A percentile compares a stretch with the other conserved stretches of the same genome.
Conservation (phyloP, 1,140 invertebrate genomes). For the Heliconius melpomene region DNA sequence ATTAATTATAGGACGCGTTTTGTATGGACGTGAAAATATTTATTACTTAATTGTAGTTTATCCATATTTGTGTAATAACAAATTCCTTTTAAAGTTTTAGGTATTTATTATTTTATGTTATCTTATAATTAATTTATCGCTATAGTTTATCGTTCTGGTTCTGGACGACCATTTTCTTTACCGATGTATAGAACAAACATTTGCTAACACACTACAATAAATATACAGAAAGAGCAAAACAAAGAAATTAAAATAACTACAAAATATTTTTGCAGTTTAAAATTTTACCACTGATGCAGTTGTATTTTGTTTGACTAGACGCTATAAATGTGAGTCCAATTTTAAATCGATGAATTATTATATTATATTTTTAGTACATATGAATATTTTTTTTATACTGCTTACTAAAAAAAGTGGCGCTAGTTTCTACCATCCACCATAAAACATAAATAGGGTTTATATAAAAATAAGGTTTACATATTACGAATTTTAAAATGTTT, state of each 20-base stretch:
- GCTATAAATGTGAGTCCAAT: no score
- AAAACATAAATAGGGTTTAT: no score
- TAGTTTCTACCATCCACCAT: no score
- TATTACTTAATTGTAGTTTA: neutral
- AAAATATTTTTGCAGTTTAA: neutral
- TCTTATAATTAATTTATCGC: neutral
- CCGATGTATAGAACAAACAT: neutral
- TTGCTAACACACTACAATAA: neutral
- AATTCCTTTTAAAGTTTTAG: no score
- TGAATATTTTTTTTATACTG: no score
- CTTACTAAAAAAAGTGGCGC: no score
- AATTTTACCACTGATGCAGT: no score
- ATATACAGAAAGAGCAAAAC: neutral
- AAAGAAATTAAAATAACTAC: neutral
- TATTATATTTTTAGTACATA: no score
- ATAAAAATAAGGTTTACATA: no score
- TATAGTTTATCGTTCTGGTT: neutral
- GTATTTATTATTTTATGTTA: neutral
- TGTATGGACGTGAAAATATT: neutral
- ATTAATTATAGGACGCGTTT: slow-evolving; percentile 59
- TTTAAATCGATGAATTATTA: no score
- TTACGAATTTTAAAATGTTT: no score
- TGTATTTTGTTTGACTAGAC: no score
- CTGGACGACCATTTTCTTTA: neutral
- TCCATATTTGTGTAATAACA: neutral